A percentile compares a stretch with the other conserved stretches of the same genome.
Conservation (phyloP, 2,888 invertebrate genomes). For the Sphinx pinastri region DNA sequence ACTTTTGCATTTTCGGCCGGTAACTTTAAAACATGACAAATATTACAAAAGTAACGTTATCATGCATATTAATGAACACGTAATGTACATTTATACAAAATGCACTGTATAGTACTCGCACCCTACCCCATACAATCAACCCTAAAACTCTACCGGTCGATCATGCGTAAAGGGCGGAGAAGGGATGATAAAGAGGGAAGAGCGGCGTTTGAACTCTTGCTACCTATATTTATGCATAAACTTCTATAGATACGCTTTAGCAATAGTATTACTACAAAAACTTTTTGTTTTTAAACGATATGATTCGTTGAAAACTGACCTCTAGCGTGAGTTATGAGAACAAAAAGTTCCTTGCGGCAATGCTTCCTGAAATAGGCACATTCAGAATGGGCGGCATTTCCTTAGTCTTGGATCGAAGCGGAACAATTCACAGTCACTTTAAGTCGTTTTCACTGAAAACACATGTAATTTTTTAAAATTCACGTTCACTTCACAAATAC, state of each 20-base stretch:
- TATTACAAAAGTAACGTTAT: neutral
- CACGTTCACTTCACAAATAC: conserved; percentile 54
- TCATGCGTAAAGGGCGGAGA: conserved; percentile 84
- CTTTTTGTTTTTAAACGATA: conserved; percentile 35
- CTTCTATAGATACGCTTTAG: conserved; percentile 34
- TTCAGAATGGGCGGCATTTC: conserved; percentile 74
- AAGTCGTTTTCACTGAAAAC: conserved; percentile 64
- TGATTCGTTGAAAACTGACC: conserved; percentile 68
- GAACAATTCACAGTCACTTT: conserved; percentile 66
- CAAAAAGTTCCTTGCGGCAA: conserved; percentile 80
- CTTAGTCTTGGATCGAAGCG: conserved; percentile 76
- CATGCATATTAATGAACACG: neutral
- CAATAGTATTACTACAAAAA: conserved; percentile 34
- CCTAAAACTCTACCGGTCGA: conserved; percentile 82
- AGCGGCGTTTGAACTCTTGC: conserved; percentile 77
- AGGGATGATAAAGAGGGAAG: conserved; percentile 82
- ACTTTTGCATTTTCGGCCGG: neutral
- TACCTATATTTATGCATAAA: conserved; percentile 53
- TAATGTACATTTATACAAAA: conserved; percentile 13
- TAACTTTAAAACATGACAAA: neutral
- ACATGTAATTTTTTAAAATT: conserved; percentile 53
- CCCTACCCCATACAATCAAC: conserved; percentile 74
- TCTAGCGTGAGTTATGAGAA: conserved; percentile 80
- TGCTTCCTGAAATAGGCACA: conserved; percentile 79
- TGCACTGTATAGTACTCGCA: conserved; percentile 58